phyloP scores from a whole-genome alignment of 2,113 vertebrate species.

The Eulemur macaco region DNA sequence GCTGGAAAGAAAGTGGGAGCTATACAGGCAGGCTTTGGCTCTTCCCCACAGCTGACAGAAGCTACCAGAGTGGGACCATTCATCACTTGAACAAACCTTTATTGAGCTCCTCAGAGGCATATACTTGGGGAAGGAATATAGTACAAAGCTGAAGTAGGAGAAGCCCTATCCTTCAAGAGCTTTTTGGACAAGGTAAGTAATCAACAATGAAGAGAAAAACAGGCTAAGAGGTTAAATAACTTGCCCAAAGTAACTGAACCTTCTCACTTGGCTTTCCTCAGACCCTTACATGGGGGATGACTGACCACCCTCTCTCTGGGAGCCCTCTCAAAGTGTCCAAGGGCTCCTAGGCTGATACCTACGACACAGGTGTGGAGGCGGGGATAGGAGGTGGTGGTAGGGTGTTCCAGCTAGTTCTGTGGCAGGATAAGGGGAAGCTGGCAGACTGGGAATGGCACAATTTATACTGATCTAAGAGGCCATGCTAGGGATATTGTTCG shows the following conservation, averaged over 20 bases:
- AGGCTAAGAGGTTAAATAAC: constrained; percentile 11
- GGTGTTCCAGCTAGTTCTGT: background rate
- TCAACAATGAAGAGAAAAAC: constrained; percentile 15
- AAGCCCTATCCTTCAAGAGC: background rate
- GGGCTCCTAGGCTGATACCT: background rate
- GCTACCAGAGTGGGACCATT: constrained; percentile 40
- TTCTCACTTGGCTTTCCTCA: constrained; percentile 2
- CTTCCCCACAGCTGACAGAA: constrained; percentile 5
- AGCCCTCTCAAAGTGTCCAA: background rate
- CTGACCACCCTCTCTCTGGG: background rate
- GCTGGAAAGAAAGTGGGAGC: background rate
- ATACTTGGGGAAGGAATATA: background rate
- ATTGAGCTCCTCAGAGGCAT: constrained; percentile 52
- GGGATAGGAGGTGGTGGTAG: background rate
- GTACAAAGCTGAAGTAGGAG: background rate
- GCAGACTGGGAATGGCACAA: background rate
- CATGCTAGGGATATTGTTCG: background rate
- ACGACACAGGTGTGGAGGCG: background rate
- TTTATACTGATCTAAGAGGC: constrained; percentile 10
- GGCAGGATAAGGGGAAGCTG: background rate
- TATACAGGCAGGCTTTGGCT: background rate
- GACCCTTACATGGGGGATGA: background rate
- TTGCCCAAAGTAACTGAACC: background rate
- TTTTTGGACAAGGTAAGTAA: constrained; percentile 22
- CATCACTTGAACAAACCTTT: constrained; percentile 53